These are phyloP conservation scores for Myiozetetes cayanensis DNA, from an alignment of 2,113 vertebrate genomes.

Conservation along the genomic window DNA sequence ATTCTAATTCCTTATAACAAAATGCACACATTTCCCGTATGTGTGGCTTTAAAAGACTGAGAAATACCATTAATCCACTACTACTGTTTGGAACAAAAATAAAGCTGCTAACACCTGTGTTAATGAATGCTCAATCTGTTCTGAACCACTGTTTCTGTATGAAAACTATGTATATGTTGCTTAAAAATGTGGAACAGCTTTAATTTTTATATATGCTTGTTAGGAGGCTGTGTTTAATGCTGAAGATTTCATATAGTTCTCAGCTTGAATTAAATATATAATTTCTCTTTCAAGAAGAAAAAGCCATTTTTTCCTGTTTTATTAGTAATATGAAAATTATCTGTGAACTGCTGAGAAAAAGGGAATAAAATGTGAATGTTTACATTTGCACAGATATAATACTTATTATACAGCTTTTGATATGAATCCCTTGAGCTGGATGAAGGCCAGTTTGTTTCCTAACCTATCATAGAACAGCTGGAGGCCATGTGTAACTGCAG, in stretches of 20 bases:
- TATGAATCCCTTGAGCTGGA: constrained; percentile 32
- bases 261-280: not conserved
- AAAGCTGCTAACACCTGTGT: not conserved
- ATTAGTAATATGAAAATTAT: constrained; percentile 21
- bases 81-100: not conserved
- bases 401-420: constrained; percentile 21
- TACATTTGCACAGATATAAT: constrained; percentile 27
- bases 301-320: not conserved
- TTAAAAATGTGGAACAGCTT: not conserved
- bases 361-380: constrained; percentile 16
- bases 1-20: not conserved
- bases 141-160: not conserved
- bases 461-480: constrained; percentile 38
- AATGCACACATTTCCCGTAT: not conserved
- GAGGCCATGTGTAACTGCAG: constrained; percentile 25
- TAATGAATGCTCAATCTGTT: not conserved
- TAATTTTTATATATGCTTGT: constrained; percentile 3
- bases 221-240: not conserved
- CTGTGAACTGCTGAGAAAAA: constrained; percentile 2
- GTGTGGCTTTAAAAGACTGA: not conserved
- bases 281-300: constrained; percentile 5
- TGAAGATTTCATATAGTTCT: not conserved
- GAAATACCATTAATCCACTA: not conserved
- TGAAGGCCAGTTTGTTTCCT: constrained; percentile 42
- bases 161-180: not conserved